phyloP scores from a whole-genome alignment of 2,888 invertebrate species.

The Cremastinae sp. region DNA sequence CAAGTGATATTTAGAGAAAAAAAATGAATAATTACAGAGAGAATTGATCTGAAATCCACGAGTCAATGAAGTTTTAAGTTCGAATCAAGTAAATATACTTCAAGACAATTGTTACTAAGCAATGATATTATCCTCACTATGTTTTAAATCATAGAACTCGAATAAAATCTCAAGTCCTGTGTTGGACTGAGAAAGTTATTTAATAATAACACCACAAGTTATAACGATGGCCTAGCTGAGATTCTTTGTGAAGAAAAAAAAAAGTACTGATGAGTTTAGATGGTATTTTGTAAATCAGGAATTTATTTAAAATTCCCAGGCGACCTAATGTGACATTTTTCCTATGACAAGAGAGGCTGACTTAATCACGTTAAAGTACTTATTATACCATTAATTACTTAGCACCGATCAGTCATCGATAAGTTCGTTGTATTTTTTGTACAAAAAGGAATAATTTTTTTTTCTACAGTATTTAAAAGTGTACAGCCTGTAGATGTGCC shows the following conservation, averaged over 20 bases:
- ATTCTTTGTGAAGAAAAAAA: conserved; percentile 10
- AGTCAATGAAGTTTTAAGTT: no score
- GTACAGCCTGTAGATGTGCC: conserved; percentile 71
- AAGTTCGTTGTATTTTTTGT: conserved; percentile 30
- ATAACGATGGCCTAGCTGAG: conserved; percentile 37
- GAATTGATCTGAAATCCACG: no score
- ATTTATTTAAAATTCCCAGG: conserved; percentile 38
- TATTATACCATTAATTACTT: conserved; percentile 15
- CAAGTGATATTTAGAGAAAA: conserved; percentile 50
- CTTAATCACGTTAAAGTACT: conserved; percentile 59
- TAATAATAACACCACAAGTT: conserved; percentile 26
- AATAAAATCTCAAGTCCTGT: conserved; percentile 33
- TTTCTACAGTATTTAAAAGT: conserved; percentile 41
- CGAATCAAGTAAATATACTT: no score
- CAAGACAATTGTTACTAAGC: no score
- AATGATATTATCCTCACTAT: conserved; percentile 5
- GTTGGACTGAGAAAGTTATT: conserved; percentile 32
- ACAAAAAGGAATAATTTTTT: conserved; percentile 37
- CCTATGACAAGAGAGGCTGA: conserved; percentile 55
- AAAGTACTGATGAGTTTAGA: conserved; percentile 36
- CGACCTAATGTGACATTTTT: conserved; percentile 46
- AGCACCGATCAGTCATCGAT: conserved; percentile 30
- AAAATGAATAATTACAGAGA: no score
- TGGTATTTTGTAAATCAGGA: conserved; percentile 21
- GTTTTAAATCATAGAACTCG: conserved; percentile 29